Percentiles rank a stretch among this genome's conserved stretches.
These are phyloP conservation scores for Pygmarrhopalites habei DNA, from an alignment of 1,140 invertebrate species.

Conservation along the genomic window DNA sequence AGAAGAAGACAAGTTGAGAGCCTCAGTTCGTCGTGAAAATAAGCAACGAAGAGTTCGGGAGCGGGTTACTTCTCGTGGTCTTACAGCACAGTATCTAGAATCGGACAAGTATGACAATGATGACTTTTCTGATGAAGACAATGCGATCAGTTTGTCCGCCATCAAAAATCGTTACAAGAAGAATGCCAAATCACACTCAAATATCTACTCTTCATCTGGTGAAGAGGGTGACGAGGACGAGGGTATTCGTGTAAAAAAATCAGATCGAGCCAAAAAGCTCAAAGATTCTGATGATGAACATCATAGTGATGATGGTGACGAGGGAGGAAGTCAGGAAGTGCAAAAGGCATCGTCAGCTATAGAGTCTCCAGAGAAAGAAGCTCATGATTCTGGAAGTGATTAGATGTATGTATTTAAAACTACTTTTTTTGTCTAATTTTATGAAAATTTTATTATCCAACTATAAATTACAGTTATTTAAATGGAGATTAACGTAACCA, in stretches of 20 bases:
- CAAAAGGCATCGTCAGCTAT: too few relatives aligned
- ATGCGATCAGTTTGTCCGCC: slow-evolving; percentile 80
- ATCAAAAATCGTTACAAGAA: slow-evolving; percentile 93
- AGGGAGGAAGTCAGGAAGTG: too few relatives aligned
- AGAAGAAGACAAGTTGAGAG: slow-evolving; percentile 86
- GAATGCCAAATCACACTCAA: slow-evolving; percentile 47
- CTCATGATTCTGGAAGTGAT: too few relatives aligned
- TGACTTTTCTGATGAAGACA: slow-evolving; percentile 67
- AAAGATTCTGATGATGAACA: slow-evolving; percentile 61
- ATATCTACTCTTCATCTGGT: slow-evolving; percentile 86
- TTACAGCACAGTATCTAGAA: slow-evolving; percentile 56
- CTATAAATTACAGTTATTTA: too few relatives aligned
- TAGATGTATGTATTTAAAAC: too few relatives aligned
- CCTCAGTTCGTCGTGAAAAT: slow-evolving; percentile 67
- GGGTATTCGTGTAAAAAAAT: slow-evolving; percentile 41
- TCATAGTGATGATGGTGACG: too few relatives aligned
- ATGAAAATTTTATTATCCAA: too few relatives aligned
- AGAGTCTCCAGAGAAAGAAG: too few relatives aligned
- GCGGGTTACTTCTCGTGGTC: slow-evolving; percentile 52
- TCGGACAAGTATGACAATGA: slow-evolving; percentile 57
- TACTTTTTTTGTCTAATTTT: too few relatives aligned
- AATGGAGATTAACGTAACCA: too few relatives aligned
- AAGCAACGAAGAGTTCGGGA: slow-evolving; percentile 56
- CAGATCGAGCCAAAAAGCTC: slow-evolving; percentile 47
- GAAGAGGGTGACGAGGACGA: slow-evolving; percentile 54